Conservation (phyloP, 2,797 vertebrate genomes). For the Myripristis jacobus region DNA sequence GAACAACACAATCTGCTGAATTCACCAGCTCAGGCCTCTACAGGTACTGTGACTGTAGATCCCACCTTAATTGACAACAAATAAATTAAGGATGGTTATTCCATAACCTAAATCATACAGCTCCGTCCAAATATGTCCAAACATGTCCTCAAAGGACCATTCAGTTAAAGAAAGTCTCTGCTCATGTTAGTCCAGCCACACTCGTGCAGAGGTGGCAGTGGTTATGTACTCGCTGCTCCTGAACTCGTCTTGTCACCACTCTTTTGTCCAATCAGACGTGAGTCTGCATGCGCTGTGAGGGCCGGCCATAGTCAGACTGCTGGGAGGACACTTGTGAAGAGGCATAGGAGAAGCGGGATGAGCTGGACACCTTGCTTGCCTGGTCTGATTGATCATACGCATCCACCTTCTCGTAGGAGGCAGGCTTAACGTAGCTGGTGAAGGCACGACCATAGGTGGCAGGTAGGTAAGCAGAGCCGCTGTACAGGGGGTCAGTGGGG, state of each 20-base stretch:
- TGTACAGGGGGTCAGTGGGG: slow-evolving; percentile 82
- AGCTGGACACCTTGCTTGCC: slow-evolving; percentile 85
- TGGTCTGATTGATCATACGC: slow-evolving; percentile 87
- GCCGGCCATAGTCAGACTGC: slow-evolving; percentile 88
- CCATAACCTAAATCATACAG: slow-evolving; percentile 54
- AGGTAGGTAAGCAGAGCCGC: slow-evolving; percentile 85
- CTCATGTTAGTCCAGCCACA: slow-evolving; percentile 73
- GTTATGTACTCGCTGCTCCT: slow-evolving; percentile 58
- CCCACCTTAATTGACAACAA: slow-evolving; percentile 57
- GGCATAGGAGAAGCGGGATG: slow-evolving; percentile 89
- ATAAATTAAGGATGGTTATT: slow-evolving; percentile 59
- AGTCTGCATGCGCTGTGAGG: slow-evolving; percentile 92
- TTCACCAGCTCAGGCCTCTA: slow-evolving; percentile 57
- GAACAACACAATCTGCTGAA: slow-evolving; percentile 66
- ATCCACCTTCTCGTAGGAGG: slow-evolving; percentile 88
- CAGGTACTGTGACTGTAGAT: slow-evolving; percentile 49
- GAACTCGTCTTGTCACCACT: slow-evolving; percentile 17
- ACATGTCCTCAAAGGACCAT: slow-evolving; percentile 60
- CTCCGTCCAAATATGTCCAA: slow-evolving; percentile 61
- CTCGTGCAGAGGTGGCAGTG: slow-evolving; percentile 50
- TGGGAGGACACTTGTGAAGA: slow-evolving; percentile 88
- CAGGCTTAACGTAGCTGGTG: slow-evolving; percentile 89
- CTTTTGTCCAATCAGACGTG: slow-evolving; percentile 86
- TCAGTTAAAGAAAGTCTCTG: slow-evolving; percentile 62
- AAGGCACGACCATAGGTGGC: slow-evolving; percentile 90